Base-by-base conservation (phyloP, 2,113 vertebrate species). In the Ochotona princeps region DNA sequence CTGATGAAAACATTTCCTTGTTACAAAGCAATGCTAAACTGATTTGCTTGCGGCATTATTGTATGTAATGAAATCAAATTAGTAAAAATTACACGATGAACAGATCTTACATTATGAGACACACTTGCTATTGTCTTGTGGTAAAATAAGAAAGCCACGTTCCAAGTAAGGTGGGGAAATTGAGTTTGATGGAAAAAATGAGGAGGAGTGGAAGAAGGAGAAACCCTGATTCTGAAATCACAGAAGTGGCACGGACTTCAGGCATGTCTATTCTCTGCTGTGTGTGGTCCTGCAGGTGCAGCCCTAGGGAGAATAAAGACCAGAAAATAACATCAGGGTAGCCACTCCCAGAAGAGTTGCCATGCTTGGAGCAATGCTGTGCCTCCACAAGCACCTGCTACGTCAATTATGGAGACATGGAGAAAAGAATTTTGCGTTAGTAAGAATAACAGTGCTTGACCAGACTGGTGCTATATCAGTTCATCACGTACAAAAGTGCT, bases 351-450 rank as follows among this genome's bases (percentile, higher is more conserved):
- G 32, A 38, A 18, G 9, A 82, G 35, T 44, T n/a, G 28, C 12
- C 72, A 66, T 25, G 2, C 57, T 76, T 57, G 5, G 23, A 75
- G 49, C 10, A 49, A 7, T 0, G 0, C n/a, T 38, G 44, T 72
- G 35, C 11, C 47, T 49, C 66, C 70, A 78, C 47, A 89, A 69
- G 61, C 28, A 75, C 49, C 47, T 92, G 25, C 70, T 79, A 57
- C 25, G 26, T 44, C 74, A 63, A 86, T 72, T 78, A 47, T 20
- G 32, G 3, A 32, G 51, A 23, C 32, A 54, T 20, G 32, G 3
- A 32, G 51, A 20, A 32, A 54, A 10, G 23, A 84, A 82, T 79
- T 91, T 89, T 70, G 8, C 63, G 90, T 91, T 25, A 79, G 3
- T 47, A 18, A 30, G 32, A 65, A 18, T 57, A 38, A 85, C 89